These are phyloP conservation scores for Pseudachorutes palmiensis DNA, from an alignment of 1,140 invertebrate species.

Conservation along the genomic window DNA sequence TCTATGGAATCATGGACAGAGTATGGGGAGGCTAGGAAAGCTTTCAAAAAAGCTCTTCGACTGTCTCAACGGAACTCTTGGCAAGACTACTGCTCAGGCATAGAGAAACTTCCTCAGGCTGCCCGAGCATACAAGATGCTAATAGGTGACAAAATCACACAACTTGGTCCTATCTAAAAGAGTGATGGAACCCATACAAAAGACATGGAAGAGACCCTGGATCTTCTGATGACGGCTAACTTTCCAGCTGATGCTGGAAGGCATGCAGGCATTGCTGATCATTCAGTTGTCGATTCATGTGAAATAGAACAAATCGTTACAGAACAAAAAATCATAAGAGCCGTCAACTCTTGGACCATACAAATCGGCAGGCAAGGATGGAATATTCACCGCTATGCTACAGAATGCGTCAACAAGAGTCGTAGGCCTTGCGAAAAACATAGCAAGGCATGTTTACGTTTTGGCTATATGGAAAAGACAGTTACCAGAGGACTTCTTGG, in stretches of 20 bases:
- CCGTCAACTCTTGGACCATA: conserved; percentile 13
- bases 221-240: background rate
- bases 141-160: background rate
- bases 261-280: background rate
- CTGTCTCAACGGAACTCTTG: conserved; percentile 17
- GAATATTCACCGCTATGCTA: conserved; percentile 23
- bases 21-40: background rate
- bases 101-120: conserved; percentile 2
- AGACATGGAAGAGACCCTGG: background rate
- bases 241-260: conserved; percentile 11
- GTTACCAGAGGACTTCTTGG: conserved; percentile 18
- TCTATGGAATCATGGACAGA: background rate
- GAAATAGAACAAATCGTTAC: background rate
- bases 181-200: background rate
- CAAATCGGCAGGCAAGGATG: conserved; percentile 26
- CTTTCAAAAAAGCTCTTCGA: conserved; percentile 3
- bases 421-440: background rate
- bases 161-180: background rate
- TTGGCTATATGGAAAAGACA: conserved; percentile 22
- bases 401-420: background rate
- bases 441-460: conserved; percentile 21
- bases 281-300: background rate
- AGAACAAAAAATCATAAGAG: conserved; percentile 1
- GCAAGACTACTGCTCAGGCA: background rate
- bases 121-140: background rate